Evolutionary conservation across 2,888 invertebrate genomes (phyloP), one percentile per base, ranked within the genome.

Genomic region (Alentia gelatinosa): DNA sequence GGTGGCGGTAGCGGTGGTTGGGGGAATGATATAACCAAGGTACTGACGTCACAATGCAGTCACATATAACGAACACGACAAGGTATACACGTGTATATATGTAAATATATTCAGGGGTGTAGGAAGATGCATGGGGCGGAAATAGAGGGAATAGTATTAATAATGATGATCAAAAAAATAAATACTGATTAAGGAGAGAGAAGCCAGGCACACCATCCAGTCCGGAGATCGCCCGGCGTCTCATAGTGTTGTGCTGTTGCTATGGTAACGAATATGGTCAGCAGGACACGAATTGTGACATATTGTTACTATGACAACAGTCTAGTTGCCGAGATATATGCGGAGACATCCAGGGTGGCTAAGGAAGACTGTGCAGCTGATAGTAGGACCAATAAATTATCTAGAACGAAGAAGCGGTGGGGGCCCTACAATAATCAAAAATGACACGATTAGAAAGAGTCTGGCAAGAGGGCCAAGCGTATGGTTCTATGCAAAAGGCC

Each of bases 371-470:
- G 86, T 86, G 86, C 47, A 47, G 86, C 30, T 23, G 86, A 86
- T 1, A 86, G 33, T 33, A 86, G 42, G 47, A 47, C 42, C 86
- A 86, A 47, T 86, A 86, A 86, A 86, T 86, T 12, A 86, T 42
- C 86, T 86, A 86, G 47, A 47, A 86, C 23, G 40, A 83, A 47
- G 86, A 86, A 47, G 86, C 42, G 26, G 39, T 23, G 50, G 50
- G 84, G 86, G 33, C 47, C 86, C 86, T 86, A 86, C 86, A 86
- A 86, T 86, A 86, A 86, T 86, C 47, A 86, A 86, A 86, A 86
- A 86, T 86, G 26, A 86, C 42, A 86, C 86, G 30, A 86, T 86
- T 86, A 86, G 86, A 86, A 86, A 86, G 3, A 86, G 86, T 39
- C 47, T 19, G 26, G 39, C 86, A 47, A 50, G 47, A 42, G 86